These are phyloP conservation scores for Champsocephalus esox DNA, from an alignment of 2,797 vertebrate genomes.

Conservation along the genomic window DNA sequence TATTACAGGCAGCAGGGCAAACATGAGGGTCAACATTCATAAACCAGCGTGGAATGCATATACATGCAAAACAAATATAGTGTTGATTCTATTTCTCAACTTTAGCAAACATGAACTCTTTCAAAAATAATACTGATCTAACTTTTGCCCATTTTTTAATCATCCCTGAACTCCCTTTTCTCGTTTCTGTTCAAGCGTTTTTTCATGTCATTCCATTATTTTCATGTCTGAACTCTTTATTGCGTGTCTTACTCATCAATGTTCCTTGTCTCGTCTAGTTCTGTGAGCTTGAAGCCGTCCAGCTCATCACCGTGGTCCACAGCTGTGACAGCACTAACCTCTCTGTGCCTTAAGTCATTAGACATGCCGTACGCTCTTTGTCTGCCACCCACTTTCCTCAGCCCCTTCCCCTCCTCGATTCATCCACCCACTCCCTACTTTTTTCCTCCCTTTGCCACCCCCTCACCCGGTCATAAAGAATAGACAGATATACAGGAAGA, in stretches of 20 bases:
- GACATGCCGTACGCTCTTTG: constrained; percentile 39
- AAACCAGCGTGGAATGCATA: constrained; percentile 70
- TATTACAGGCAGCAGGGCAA: constrained; percentile 40
- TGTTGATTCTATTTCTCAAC: constrained; percentile 33
- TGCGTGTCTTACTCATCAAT: background rate
- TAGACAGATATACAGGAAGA: constrained; percentile 81
- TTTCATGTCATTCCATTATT: background rate
- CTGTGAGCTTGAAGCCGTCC: constrained; percentile 13
- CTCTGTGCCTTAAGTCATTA: constrained; percentile 55
- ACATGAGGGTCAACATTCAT: constrained; percentile 47
- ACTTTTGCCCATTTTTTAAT: constrained; percentile 25
- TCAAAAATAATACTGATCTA: constrained; percentile 48
- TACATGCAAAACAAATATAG: constrained; percentile 62
- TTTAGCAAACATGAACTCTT: constrained; percentile 57
- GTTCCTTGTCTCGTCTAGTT: background rate
- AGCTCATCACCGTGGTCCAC: constrained; percentile 32
- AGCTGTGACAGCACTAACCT: constrained; percentile 29
- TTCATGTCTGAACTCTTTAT: constrained; percentile 27
- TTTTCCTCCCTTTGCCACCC: constrained; percentile 55
- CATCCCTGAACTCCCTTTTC: constrained; percentile 29
- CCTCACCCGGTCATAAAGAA: constrained; percentile 77
- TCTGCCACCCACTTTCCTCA: constrained; percentile 60
- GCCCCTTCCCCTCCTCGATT: constrained; percentile 38
- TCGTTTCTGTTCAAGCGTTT: constrained; percentile 1
- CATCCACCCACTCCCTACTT: constrained; percentile 50